phyloP scores from a whole-genome alignment of 2,888 invertebrate genomes.

The Idaea aversata region DNA sequence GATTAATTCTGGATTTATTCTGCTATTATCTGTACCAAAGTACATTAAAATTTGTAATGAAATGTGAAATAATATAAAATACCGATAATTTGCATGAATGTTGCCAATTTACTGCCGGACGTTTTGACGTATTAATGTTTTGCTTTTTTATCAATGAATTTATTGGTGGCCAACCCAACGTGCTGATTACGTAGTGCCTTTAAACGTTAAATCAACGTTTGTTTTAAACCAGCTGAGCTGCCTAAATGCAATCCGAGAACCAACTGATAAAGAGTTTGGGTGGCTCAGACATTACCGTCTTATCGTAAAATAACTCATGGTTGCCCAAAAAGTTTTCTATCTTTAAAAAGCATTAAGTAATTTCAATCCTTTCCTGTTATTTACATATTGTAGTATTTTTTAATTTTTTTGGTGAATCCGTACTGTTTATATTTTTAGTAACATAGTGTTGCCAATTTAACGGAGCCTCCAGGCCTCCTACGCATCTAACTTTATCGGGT shows the following conservation, averaged over 20 bases:
- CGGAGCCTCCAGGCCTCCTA: no score
- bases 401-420: no score
- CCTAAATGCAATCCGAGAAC: conserved; percentile 63
- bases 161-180: conserved; percentile 59
- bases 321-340: conserved; percentile 45
- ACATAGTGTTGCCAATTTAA: no score
- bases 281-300: conserved; percentile 60
- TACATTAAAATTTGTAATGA: background rate
- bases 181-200: conserved; percentile 54
- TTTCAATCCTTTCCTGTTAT: conserved; percentile 45
- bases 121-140: conserved; percentile 64
- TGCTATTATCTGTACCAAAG: conserved; percentile 9
- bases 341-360: conserved; percentile 53
- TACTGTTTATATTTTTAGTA: no score
- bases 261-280: conserved; percentile 69
- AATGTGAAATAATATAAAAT: background rate
- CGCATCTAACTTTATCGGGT: no score
- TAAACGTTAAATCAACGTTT: conserved; percentile 65
- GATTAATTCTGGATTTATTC: conserved; percentile 5
- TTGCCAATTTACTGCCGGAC: conserved; percentile 43
- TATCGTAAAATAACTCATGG: conserved; percentile 47
- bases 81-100: background rate
- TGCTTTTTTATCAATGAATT: conserved; percentile 67
- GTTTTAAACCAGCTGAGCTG: conserved; percentile 55
- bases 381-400: conserved; percentile 25